phyloP scores from a whole-genome alignment of 2,113 vertebrate genomes.

The Ammodytes marinus region DNA sequence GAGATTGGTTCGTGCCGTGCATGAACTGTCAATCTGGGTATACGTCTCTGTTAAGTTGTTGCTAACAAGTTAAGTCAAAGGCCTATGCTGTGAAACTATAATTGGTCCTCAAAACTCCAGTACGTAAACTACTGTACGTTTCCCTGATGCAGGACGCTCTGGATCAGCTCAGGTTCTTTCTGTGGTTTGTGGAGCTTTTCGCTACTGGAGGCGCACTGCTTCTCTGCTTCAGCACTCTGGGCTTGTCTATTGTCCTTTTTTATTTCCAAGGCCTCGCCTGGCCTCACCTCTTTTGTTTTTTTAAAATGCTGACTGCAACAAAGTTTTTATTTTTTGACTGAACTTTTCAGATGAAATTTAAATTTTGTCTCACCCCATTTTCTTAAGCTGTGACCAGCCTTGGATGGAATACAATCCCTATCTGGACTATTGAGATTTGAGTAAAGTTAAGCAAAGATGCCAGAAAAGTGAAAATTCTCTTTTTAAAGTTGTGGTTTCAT shows the following conservation, averaged over 20 bases:
- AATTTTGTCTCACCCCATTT: slow-evolving; percentile 52
- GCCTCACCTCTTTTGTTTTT: slow-evolving; percentile 34
- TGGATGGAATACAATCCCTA: slow-evolving; percentile 74
- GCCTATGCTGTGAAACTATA: slow-evolving; percentile 19
- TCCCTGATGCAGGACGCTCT: slow-evolving; percentile 42
- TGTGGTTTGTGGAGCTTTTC: slow-evolving; percentile 66
- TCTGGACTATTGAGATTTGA: slow-evolving; percentile 24
- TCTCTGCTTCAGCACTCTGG: slow-evolving; percentile 75
- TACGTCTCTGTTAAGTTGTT: not conserved
- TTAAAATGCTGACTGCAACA: slow-evolving; percentile 56
- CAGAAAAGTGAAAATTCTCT: not conserved
- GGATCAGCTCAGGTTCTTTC: slow-evolving; percentile 54
- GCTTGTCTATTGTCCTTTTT: slow-evolving; percentile 50
- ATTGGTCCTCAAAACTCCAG: slow-evolving; percentile 27
- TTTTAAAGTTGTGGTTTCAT: slow-evolving; percentile 3
- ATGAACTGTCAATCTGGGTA: slow-evolving; percentile 21
- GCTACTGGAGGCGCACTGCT: slow-evolving; percentile 68
- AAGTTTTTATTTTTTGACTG: slow-evolving; percentile 62
- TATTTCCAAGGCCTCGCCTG: slow-evolving; percentile 57
- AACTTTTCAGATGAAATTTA: slow-evolving; percentile 39
- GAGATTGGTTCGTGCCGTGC: slow-evolving; percentile 23
- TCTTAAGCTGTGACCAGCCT: slow-evolving; percentile 72
- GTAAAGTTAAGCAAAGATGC: not conserved
- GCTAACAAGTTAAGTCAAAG: not conserved
- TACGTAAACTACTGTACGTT: not conserved